Conservation (phyloP, 1,140 invertebrate species). For the Tyrophagus putrescentiae region DNA sequence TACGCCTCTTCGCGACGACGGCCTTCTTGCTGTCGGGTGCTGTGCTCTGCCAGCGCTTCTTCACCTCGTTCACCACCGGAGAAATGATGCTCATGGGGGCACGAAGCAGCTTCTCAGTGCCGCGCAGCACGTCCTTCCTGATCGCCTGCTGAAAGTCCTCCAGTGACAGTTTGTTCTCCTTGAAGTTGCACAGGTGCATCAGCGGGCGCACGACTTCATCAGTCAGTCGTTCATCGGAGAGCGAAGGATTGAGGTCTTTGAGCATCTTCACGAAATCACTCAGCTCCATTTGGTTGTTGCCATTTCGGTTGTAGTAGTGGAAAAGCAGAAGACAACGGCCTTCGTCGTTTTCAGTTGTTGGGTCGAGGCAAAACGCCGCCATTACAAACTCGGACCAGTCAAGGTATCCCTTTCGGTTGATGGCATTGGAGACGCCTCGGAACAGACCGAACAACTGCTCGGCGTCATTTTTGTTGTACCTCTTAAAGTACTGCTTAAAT, state of each 20-base stretch:
- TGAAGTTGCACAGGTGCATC: not conserved
- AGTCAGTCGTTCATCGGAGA: not conserved
- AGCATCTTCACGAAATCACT: not conserved
- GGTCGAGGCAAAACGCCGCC: not conserved
- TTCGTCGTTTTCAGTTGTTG: not conserved
- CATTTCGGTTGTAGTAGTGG: not conserved
- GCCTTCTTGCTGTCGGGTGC: too few species aligned
- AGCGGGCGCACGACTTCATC: not conserved
- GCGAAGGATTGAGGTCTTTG: not conserved
- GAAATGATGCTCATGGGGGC: not conserved
- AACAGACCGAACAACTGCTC: not conserved
- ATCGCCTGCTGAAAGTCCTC: not conserved
- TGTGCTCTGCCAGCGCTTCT: not conserved
- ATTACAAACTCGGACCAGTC: not conserved
- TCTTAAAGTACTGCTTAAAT: not conserved
- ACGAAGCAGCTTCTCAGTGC: constrained; percentile 3
- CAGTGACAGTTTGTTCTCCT: not conserved
- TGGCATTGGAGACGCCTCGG: not conserved
- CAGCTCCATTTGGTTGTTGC: not conserved
- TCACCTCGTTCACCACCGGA: not conserved
- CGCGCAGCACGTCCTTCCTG: not conserved
- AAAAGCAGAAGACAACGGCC: not conserved
- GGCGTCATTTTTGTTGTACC: not conserved
- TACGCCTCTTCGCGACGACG: not conserved
- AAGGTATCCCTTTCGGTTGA: not conserved